A percentile compares a stretch with the other conserved stretches of the same genome.
Conservation (phyloP, 2,797 vertebrate species). For the Lophotriccus pileatus region DNA sequence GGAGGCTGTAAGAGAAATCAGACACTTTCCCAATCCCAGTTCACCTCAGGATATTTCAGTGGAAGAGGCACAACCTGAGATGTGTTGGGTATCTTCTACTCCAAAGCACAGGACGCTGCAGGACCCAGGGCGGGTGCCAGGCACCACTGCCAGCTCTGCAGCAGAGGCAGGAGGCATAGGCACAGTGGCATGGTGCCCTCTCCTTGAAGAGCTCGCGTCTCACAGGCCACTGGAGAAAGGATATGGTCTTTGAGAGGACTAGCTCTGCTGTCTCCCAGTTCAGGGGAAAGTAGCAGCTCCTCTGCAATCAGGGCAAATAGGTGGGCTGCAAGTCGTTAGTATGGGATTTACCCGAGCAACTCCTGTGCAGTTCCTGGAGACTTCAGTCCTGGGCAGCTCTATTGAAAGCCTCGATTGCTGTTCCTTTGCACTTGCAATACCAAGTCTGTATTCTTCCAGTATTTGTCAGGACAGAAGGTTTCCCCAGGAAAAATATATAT, state of each 20-base stretch:
- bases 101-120: neutral
- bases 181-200: rapidly evolving
- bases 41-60: neutral
- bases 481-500: neutral
- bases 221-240: rapidly evolving
- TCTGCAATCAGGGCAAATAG: rapidly evolving
- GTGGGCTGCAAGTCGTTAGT: neutral
- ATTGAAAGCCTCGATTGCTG: neutral
- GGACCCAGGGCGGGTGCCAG: rapidly evolving
- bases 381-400: rapidly evolving
- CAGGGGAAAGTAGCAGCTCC: neutral
- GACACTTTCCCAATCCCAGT: neutral
- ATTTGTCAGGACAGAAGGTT: neutral
- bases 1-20: neutral
- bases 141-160: neutral
- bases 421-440: neutral
- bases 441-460: neutral
- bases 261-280: rapidly evolving
- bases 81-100: neutral
- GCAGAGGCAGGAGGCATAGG: neutral
- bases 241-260: neutral
- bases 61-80: neutral
- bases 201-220: rapidly evolving
- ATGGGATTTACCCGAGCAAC: neutral
- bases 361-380: neutral